A percentile compares a stretch with the other conserved stretches of the same genome.
Conservation (phyloP, 1,140 invertebrate species). For the Chironomus tepperi region DNA sequence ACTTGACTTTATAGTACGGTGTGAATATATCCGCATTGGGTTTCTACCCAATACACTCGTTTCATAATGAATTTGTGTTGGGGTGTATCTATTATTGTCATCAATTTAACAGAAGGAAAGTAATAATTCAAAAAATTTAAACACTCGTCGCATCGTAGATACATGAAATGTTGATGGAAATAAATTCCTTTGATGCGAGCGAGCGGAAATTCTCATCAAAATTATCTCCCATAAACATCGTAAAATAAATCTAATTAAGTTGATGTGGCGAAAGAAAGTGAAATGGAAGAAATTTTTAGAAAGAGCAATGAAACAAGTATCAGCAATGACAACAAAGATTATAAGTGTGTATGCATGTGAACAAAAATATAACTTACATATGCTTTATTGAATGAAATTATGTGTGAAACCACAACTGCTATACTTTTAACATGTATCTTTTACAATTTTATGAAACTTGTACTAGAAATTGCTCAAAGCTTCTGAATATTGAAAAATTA, state of each 20-base stretch:
- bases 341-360: neutral
- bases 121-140: too few relatives aligned
- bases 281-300: neutral
- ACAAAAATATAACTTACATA: neutral
- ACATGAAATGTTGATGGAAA: neutral
- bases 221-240: constrained; percentile 9
- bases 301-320: neutral
- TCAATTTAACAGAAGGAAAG: too few relatives aligned
- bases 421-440: too few relatives aligned
- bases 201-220: constrained; percentile 22
- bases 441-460: too few relatives aligned
- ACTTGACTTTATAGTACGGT: too few relatives aligned
- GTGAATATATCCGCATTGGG: too few relatives aligned
- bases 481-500: too few relatives aligned
- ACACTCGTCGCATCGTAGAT: too few relatives aligned
- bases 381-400: neutral
- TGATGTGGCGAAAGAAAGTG: neutral
- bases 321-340: neutral
- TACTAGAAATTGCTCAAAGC: too few relatives aligned
- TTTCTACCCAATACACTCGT: too few relatives aligned
- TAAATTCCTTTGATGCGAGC: neutral
- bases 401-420: constrained; percentile 19
- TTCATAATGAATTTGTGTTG: too few relatives aligned
- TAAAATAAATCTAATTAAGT: constrained; percentile 21
- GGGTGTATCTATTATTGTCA: too few relatives aligned